Conservation (phyloP, 2,888 invertebrate species). For the Latrodectus elegans region DNA sequence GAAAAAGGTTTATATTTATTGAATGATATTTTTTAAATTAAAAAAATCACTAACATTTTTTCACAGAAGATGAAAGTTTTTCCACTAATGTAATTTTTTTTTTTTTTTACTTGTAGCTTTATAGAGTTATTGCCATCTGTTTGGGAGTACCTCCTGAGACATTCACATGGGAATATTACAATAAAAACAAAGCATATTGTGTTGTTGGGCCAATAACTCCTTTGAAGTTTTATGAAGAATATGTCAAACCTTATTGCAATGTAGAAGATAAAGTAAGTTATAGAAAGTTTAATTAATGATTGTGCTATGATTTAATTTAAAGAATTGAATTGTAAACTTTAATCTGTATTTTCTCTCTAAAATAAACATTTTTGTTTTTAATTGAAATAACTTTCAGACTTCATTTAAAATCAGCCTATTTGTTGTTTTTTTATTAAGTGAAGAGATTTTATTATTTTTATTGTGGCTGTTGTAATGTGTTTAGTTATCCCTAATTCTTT, state of each 20-base stretch:
- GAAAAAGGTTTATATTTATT: too few relatives aligned
- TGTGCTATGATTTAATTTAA: neutral
- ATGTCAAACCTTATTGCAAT: conserved; percentile 86
- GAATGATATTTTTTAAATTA: too few relatives aligned
- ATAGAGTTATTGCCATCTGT: conserved; percentile 88
- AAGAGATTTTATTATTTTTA: too few relatives aligned
- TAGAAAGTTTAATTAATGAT: neutral
- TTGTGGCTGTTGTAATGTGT: too few relatives aligned
- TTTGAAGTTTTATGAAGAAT: conserved; percentile 85
- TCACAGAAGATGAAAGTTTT: too few relatives aligned
- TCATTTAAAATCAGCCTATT: neutral
- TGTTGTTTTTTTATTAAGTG: neutral
- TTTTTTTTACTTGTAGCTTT: conserved; percentile 77
- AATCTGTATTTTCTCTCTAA: neutral
- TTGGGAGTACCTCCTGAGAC: conserved; percentile 86
- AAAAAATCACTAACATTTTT: too few relatives aligned
- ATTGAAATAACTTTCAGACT: neutral
- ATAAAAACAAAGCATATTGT: conserved; percentile 83
- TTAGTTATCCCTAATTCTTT: too few relatives aligned
- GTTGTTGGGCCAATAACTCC: conserved; percentile 85
- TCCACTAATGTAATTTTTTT: too few relatives aligned
- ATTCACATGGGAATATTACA: conserved; percentile 90
- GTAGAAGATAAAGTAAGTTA: conserved; percentile 84
- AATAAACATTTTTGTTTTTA: neutral
- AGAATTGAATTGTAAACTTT: neutral